Evolutionary conservation across 2,888 invertebrate genomes (phyloP).

Genomic region (Ochropleura leucogaster): DNA sequence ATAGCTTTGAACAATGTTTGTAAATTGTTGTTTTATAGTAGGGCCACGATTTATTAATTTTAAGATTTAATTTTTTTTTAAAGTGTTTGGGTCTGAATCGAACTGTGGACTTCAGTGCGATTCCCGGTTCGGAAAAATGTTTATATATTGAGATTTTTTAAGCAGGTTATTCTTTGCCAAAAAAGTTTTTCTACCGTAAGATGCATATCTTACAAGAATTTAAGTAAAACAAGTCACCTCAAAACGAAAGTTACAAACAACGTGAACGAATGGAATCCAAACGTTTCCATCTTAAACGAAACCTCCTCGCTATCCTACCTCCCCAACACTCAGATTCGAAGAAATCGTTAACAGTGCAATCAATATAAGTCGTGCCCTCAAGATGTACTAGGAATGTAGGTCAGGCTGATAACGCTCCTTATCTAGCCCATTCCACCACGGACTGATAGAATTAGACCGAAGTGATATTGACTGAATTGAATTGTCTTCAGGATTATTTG

Average conservation of each 20-base stretch:
- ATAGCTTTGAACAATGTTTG: not conserved
- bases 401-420: slow-evolving; percentile 59
- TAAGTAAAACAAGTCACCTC: not conserved
- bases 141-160: too few relatives aligned
- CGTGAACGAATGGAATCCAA: not conserved
- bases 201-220: not conserved
- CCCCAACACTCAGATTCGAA: slow-evolving; percentile 20
- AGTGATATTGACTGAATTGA: slow-evolving; percentile 18
- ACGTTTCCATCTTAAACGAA: not conserved
- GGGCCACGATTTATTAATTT: too few relatives aligned
- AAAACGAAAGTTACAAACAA: not conserved
- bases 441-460: slow-evolving; percentile 43
- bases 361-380: slow-evolving; percentile 42
- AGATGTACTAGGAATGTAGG: slow-evolving; percentile 57
- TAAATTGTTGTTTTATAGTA: too few relatives aligned
- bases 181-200: not conserved
- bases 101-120: too few relatives aligned
- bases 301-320: not conserved
- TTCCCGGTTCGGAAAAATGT: too few relatives aligned
- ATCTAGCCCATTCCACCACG: slow-evolving; percentile 45
- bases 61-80: too few relatives aligned
- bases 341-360: slow-evolving; percentile 50
- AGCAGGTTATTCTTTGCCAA: too few relatives aligned
- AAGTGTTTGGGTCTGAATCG: too few relatives aligned
- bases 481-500: slow-evolving; percentile 17